phyloP scores from a whole-genome alignment of 2,113 vertebrate species.

The Nematolebias whitei region DNA sequence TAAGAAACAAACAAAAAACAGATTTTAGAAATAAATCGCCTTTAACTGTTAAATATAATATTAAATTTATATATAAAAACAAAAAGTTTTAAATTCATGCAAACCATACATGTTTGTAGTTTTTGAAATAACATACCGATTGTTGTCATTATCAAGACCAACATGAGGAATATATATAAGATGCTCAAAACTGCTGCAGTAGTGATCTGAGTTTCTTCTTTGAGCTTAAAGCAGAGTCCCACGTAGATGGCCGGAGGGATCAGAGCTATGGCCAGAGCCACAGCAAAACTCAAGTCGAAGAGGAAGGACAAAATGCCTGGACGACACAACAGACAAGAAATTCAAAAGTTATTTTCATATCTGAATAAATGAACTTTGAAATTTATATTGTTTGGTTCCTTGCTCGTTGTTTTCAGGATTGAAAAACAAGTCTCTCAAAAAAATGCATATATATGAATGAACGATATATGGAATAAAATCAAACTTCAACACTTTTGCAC shows the following conservation, averaged over 20 bases:
- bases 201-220: constrained; percentile 71
- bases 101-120: too few species aligned
- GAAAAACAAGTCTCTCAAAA: too few species aligned
- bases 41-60: too few species aligned
- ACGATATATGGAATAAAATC: too few species aligned
- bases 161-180: constrained; percentile 76
- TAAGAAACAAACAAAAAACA: not conserved
- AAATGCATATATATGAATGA: too few species aligned
- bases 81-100: too few species aligned
- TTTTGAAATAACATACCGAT: constrained; percentile 51
- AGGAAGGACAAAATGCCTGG: constrained; percentile 67
- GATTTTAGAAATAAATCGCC: not conserved
- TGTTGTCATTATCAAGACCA: constrained; percentile 64
- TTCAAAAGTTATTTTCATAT: not conserved
- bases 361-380: too few species aligned
- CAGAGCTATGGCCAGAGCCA: constrained; percentile 57
- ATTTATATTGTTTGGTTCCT: too few species aligned
- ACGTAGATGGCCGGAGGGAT: constrained; percentile 68
- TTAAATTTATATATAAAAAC: too few species aligned
- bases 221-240: constrained; percentile 70
- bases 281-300: not conserved
- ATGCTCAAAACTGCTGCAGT: constrained; percentile 71
- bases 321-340: constrained; percentile 8
- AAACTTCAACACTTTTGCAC: too few species aligned
- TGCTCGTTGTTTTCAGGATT: too few species aligned